Conservation (phyloP, 2,888 invertebrate species). For the Drosophila mettleri region DNA sequence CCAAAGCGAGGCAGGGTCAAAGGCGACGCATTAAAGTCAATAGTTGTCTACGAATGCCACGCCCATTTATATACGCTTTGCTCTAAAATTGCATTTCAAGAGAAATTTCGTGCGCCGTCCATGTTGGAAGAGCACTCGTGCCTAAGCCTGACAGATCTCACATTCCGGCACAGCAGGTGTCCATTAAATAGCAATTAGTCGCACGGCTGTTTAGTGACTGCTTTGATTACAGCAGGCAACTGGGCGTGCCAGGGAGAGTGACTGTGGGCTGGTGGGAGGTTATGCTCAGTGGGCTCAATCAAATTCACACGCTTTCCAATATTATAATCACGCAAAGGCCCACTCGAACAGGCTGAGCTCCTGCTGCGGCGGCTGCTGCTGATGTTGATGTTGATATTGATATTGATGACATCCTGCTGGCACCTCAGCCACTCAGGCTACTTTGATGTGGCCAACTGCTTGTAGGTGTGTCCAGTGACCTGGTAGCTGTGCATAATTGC, state of each 20-base stretch:
- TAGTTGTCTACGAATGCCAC: conserved; percentile 18
- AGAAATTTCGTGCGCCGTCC: not conserved
- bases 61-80: conserved; percentile 13
- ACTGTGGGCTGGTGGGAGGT: conserved; percentile 20
- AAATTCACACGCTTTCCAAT: conserved; percentile 73
- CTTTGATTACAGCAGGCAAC: conserved; percentile 43
- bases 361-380: conserved; percentile 18
- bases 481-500: conserved; percentile 69
- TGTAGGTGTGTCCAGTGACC: conserved; percentile 37
- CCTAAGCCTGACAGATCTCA: conserved; percentile 32
- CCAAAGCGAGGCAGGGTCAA: conserved; percentile 28
- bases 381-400: conserved; percentile 17
- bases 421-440: conserved; percentile 39
- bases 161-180: conserved; percentile 50
- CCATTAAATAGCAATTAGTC: conserved; percentile 71
- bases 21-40: conserved; percentile 32
- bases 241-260: conserved; percentile 2
- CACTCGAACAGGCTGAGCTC: conserved; percentile 13
- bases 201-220: conserved; percentile 55
- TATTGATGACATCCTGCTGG: conserved; percentile 66
- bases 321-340: conserved; percentile 54
- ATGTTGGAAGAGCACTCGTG: conserved; percentile 7
- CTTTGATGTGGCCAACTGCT: conserved; percentile 64
- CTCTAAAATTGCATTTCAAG: conserved; percentile 3
- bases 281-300: conserved; percentile 49